Evolutionary conservation across 2,113 vertebrate genomes (phyloP), one percentile per base, ranked within the genome.

Genomic region (Pleuronectes platessa): DNA sequence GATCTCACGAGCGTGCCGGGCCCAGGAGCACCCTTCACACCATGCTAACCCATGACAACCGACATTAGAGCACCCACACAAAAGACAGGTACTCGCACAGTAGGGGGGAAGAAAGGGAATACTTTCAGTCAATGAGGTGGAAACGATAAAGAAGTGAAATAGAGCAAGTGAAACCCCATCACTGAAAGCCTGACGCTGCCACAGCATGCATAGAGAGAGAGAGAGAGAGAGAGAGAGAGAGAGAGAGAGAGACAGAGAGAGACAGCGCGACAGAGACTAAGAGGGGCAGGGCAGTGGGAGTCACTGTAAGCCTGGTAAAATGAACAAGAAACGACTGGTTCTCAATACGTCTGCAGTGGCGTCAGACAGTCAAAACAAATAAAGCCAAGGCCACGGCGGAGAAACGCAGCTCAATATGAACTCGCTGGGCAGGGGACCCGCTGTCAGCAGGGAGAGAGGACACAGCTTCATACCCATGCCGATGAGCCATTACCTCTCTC

Each of bases 301-400:
- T 90, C 81, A 84, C 78, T 80, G 86, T 80, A 90, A 88, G 81
- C 85, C 86, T 66, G 67, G 83, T 82, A 83, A 92, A 92, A 93
- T 89, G 90, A 92, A 90, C 85, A 88, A 88, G 88, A 93, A 89
- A 83, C 67, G 78, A 78, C 88, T n/a, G 70, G 77, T 88, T 90
- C 89, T 93, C 90, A 77, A 90, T 92, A 92, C 69, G 82, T 92
- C 89, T 89, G 90, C 86, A 81, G 84, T 84, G 88, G 84, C 88
- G 73, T 91, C 90, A 90, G 92, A 89, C 91, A 86, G 89, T 89
- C 91, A 93, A 91, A 92, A 92, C 90, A 94, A 94, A 93, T 92
- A 90, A 90, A 92, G 89, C 85, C 72, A 69, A 84, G 84, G 79
- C 92, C 81, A 45, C 11, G 61, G 81, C 65, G 80, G 90, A 92